Evolutionary conservation across 2,113 vertebrate species (phyloP), one percentile per base, ranked within the genome.

Genomic region (Pygoscelis adeliae): DNA sequence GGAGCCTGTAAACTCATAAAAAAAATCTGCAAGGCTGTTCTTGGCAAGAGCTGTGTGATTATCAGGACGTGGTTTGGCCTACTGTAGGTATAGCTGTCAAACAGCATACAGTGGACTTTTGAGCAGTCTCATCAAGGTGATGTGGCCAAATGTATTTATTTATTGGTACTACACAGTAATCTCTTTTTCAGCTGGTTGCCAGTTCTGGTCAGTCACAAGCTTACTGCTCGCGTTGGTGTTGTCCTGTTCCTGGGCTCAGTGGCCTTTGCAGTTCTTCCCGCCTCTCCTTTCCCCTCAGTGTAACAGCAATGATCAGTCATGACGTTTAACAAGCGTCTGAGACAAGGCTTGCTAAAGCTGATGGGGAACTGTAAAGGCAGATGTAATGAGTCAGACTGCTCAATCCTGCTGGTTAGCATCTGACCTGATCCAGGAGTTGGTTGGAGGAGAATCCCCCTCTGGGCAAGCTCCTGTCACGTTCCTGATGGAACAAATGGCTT

Each of bases 211-310:
- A 46, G 38, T 76, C 36, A 38, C 46, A 19, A 74, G 61, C 23
- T 89, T 4, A 2, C 26, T 25, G 36, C 49, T 76, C 6, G 2
- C 2, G 0, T 11, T 16, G 34, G 27, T 66, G 53, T 5, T 5
- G 9, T 63, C 36, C 53, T 53, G 46, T 11, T 72, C 34, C 62
- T 77, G 66, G 49, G 40, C 49, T 65, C 34, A 6, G 17, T 6
- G 5, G n/a, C 27, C 30, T 83, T 30, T 74, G 59, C 55, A 56
- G 11, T 69, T 72, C 40, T 79, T 61, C 26, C 17, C 7, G 15
- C 29, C 2, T 15, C 14, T 30, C 19, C 15, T 72, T 82, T 59
- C 42, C 67, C 14, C 38, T 78, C 19, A 5, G 29, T 2, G 6
- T 83, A 30, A 40, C 7, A 32, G 27, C n/a, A 78, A 6, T 0